Conservation (phyloP, 2,888 invertebrate genomes). For the Phaedon cochleariae region DNA sequence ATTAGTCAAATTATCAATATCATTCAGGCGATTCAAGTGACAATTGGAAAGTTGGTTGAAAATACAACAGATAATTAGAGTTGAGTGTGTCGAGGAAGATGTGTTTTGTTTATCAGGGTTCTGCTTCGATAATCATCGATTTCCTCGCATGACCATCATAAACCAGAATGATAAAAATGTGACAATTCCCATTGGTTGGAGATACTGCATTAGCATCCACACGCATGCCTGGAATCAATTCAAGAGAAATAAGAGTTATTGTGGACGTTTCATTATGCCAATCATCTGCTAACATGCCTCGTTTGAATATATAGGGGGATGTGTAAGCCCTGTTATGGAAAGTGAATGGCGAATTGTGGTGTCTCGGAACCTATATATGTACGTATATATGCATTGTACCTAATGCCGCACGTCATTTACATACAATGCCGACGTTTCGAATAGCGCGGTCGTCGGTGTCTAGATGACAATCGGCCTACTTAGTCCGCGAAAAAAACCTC, state of each 20-base stretch:
- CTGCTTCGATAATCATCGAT: too few relatives aligned
- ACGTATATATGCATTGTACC: conserved; percentile 5
- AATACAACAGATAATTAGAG: too few relatives aligned
- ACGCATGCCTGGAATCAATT: background rate
- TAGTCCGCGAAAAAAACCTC: conserved; percentile 24
- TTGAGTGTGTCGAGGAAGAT: too few relatives aligned
- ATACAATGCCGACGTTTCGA: conserved; percentile 38
- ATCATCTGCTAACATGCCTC: conserved; percentile 21
- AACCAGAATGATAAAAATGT: too few relatives aligned
- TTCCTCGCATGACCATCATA: too few relatives aligned
- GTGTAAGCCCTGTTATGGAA: conserved; percentile 44
- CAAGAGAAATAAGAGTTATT: background rate
- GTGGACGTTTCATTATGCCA: background rate
- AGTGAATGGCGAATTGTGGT: conserved; percentile 34
- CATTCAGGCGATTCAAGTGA: too few relatives aligned
- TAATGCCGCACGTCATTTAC: conserved; percentile 37
- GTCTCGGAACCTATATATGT: conserved; percentile 16
- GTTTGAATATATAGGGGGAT: conserved; percentile 27
- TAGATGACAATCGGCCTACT: conserved; percentile 32
- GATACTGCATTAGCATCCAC: too few relatives aligned
- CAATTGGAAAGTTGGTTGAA: too few relatives aligned
- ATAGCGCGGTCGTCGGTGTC: conserved; percentile 10
- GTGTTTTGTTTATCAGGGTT: too few relatives aligned
- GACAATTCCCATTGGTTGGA: too few relatives aligned
- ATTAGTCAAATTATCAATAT: too few relatives aligned